Conservation (phyloP, 2,888 invertebrate genomes). For the Cerastis rubricosa region DNA sequence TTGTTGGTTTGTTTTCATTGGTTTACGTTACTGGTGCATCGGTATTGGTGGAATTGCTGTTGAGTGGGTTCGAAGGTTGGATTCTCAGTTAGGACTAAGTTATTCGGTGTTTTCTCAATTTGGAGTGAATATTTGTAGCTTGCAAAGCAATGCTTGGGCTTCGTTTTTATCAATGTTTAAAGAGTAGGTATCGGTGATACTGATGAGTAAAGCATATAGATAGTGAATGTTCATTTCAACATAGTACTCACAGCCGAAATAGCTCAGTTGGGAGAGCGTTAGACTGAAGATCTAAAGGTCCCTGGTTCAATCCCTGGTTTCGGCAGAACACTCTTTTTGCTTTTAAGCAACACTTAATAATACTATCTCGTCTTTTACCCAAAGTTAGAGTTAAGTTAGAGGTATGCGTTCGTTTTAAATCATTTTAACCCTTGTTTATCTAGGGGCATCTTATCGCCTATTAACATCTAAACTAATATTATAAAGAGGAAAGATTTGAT, state of each 20-base stretch:
- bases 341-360: no score
- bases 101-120: neutral
- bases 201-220: no score
- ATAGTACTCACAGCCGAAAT: conserved; percentile 67
- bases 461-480: no score
- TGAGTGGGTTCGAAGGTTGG: neutral
- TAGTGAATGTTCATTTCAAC: no score
- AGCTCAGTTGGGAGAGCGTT: conserved; percentile 79
- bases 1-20: conserved; percentile 32
- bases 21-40: neutral
- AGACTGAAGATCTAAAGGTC: conserved; percentile 72
- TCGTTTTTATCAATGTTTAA: no score
- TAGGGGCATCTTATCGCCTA: neutral
- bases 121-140: no score
- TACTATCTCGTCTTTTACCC: no score
- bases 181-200: no score
- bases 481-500: no score
- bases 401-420: neutral
- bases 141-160: no score
- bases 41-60: neutral
- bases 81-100: neutral
- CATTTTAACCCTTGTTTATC: neutral
- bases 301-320: conserved; percentile 77
- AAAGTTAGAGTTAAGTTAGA: no score
- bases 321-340: conserved; percentile 62